phyloP scores from a whole-genome alignment of 2,888 invertebrate species.

The Trimorus sp. region DNA sequence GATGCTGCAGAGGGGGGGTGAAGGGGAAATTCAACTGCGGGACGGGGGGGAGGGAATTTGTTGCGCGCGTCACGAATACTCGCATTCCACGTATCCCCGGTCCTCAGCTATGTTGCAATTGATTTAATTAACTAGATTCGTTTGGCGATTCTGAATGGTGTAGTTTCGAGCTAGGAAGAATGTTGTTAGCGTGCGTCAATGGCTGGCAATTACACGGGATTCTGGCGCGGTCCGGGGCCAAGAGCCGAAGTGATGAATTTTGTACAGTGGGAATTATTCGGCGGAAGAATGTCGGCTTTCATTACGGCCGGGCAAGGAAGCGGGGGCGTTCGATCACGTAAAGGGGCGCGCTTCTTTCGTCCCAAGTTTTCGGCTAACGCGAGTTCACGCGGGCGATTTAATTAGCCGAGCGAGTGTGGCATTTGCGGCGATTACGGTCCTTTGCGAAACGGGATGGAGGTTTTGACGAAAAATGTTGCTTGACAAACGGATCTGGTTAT shows the following conservation, averaged over 20 bases:
- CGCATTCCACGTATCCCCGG: conserved; percentile 41
- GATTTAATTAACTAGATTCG: conserved; percentile 57
- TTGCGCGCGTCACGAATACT: conserved; percentile 39
- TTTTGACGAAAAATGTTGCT: too few relatives aligned
- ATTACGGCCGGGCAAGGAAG: conserved; percentile 23
- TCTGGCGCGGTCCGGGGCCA: conserved; percentile 7
- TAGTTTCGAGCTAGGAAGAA: too few relatives aligned
- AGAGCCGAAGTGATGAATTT: conserved; percentile 44
- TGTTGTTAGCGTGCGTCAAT: too few relatives aligned
- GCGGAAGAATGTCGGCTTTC: conserved; percentile 41
- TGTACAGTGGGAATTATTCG: conserved; percentile 47
- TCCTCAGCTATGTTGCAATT: conserved; percentile 48
- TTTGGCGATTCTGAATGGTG: too few relatives aligned
- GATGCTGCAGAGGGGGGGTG: conserved; percentile 8
- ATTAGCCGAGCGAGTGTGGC: too few relatives aligned
- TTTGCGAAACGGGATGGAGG: too few relatives aligned
- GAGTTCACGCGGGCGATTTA: too few relatives aligned
- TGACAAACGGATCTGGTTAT: too few relatives aligned
- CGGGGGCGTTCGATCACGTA: not conserved
- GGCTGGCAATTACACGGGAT: too few relatives aligned
- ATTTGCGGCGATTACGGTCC: too few relatives aligned
- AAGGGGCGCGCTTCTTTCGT: too few relatives aligned
- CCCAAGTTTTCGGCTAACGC: too few relatives aligned
- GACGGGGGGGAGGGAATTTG: conserved; percentile 13
- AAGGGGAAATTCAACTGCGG: not conserved